Percentiles rank a stretch among this genome's conserved stretches.
phyloP scores from a whole-genome alignment of 2,797 vertebrate genomes.

The Enteromius mattozi region DNA sequence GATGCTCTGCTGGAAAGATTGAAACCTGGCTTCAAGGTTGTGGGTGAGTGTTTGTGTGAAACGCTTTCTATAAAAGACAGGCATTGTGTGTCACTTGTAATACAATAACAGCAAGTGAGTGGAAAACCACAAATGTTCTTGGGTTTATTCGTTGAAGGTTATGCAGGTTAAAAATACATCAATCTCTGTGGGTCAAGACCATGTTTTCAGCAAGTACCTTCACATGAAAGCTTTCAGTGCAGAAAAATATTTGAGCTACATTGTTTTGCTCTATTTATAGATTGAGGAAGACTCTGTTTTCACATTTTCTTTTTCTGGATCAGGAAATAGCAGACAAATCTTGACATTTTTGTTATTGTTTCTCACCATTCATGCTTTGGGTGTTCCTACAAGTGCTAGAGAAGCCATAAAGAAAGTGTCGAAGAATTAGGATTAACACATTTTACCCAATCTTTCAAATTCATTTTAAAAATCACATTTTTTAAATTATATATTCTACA shows the following conservation, averaged over 20 bases:
- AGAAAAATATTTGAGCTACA: constrained; percentile 5
- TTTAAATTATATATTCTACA: not conserved
- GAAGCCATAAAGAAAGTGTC: not conserved
- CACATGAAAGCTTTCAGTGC: not conserved
- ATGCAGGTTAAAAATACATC: constrained; percentile 2
- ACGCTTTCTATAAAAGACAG: constrained; percentile 43
- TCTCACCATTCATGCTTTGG: not conserved
- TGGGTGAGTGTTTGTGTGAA: constrained; percentile 79
- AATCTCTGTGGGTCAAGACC: not conserved
- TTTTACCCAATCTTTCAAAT: not conserved
- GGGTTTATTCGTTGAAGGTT: constrained; percentile 9
- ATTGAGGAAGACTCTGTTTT: constrained; percentile 19
- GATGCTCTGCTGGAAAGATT: constrained; percentile 82
- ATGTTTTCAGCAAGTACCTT: not conserved
- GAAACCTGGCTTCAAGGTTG: constrained; percentile 86
- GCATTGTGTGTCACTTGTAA: constrained; percentile 24
- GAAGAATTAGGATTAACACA: not conserved
- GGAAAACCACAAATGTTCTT: constrained; percentile 30
- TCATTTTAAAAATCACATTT: not conserved
- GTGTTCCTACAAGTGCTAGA: constrained; percentile 2
- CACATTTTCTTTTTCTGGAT: not conserved
- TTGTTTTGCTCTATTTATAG: constrained; percentile 24
- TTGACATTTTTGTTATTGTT: constrained; percentile 21
- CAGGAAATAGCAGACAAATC: constrained; percentile 17
- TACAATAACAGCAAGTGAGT: constrained; percentile 44